These are phyloP conservation scores for Psephotus haematonotus DNA, from an alignment of 2,113 vertebrate species.

Conservation along the genomic window DNA sequence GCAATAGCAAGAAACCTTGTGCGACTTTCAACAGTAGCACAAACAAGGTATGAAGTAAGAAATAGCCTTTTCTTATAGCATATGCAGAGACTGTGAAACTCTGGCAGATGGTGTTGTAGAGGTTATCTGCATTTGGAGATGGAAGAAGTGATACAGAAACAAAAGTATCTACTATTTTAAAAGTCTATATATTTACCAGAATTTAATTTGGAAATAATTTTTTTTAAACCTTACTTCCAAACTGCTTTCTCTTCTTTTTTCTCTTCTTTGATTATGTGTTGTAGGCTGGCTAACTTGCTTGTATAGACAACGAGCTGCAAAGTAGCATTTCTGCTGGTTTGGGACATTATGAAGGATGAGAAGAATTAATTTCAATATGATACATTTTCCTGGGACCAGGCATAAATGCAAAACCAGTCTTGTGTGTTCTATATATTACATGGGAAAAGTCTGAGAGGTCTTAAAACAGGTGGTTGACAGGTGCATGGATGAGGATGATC, in stretches of 20 bases:
- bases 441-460: not conserved
- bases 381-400: not conserved
- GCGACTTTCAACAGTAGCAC: not conserved
- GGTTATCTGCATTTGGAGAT: not conserved
- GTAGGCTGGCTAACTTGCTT: not conserved
- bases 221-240: not conserved
- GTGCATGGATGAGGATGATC: not conserved
- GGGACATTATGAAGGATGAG: not conserved
- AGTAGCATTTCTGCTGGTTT: not conserved
- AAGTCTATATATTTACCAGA: not conserved
- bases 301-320: not conserved
- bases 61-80: not conserved
- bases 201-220: not conserved
- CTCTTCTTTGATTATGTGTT: not conserved
- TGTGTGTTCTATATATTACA: not conserved
- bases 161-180: not conserved
- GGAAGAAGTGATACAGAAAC: not conserved
- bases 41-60: not conserved
- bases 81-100: not conserved
- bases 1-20: not conserved
- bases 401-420: not conserved
- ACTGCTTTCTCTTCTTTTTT: not conserved
- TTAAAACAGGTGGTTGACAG: not conserved
- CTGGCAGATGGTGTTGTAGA: not conserved
- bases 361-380: not conserved